A percentile compares a stretch with the other conserved stretches of the same genome.
These are phyloP conservation scores for Coptodon rendalli DNA, from an alignment of 2,113 vertebrate genomes.

Conservation along the genomic window DNA sequence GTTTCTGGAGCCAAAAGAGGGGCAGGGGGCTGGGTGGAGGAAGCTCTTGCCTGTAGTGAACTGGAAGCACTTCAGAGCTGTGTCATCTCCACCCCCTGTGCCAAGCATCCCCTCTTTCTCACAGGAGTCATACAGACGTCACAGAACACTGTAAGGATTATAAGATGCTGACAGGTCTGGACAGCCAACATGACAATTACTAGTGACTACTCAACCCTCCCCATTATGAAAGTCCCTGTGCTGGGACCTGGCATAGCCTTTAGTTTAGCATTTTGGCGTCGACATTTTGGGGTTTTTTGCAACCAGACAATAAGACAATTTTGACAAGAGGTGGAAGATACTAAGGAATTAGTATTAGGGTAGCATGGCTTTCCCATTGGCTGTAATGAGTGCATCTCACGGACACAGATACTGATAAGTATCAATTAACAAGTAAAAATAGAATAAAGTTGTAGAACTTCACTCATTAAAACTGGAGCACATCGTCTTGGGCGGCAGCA, in stretches of 20 bases:
- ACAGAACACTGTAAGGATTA: neutral
- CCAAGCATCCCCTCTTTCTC: neutral
- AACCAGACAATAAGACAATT: neutral
- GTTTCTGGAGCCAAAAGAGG: slow-evolving; percentile 34
- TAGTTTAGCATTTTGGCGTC: neutral
- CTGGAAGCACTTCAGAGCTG: slow-evolving; percentile 13
- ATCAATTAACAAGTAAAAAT: neutral
- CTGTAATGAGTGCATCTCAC: neutral
- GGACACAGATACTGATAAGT: neutral
- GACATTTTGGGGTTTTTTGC: neutral
- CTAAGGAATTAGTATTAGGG: neutral
- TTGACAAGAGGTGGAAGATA: neutral
- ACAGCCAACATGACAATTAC: neutral
- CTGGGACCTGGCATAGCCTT: neutral
- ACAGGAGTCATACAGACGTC: neutral
- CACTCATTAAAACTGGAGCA: neutral
- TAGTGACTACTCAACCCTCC: neutral
- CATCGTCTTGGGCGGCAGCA: neutral
- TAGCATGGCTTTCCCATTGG: neutral
- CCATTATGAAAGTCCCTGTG: neutral
- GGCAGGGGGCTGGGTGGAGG: slow-evolving; percentile 16
- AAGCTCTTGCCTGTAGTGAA: slow-evolving; percentile 11
- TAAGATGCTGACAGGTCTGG: neutral
- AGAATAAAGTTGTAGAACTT: neutral
- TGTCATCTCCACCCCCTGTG: neutral